Base-by-base conservation (phyloP, 2,113 vertebrate genomes). In the Tringa solitaria region DNA sequence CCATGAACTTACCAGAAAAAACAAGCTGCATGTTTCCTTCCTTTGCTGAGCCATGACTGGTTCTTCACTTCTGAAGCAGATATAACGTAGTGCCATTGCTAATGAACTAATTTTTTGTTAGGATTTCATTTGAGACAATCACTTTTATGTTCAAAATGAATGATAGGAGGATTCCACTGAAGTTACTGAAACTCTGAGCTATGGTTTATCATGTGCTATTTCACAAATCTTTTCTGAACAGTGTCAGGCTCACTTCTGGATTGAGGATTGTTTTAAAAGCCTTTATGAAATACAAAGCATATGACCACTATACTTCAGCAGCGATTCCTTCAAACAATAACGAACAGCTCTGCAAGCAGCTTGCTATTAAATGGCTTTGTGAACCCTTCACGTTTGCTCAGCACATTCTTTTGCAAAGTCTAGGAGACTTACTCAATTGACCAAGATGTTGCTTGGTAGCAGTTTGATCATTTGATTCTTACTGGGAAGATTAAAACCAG, bases 391-490 rank as follows among this genome's bases (percentile, higher is more conserved):
- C 17, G 3, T 93, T 82, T 80, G 59, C 74, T 95, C 72, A 91
- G 87, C 59, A 90, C 70, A 74, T 77, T 93, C 84, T 91, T 96
- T 82, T 67, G 50, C 75, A 88, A 96, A 85, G 57, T 90, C 93
- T 83, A 83, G 56, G 80, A 89, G 57, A 80, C 80, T 87, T 75
- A 89, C 7, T 87, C 59, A 94, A 79, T 37, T 69, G 81, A 80
- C 54, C 75, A 80, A 85, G 18, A 59, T 57, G 72, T 85, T 87
- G 82, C 90, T 80, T 87, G 59, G 87, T 88, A 91, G 84, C 82
- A 80, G 67, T 46, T 79, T 67, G 75, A 95, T 74, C 33, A 76
- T 77, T 91, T 80, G 59, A 46, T 85, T 91, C 75, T 91, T 69
- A 83, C 32, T 13, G 37, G 65, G 63, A 96, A 94, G 75, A 95